phyloP scores from a whole-genome alignment of 2,113 vertebrate genomes.

The Alosa alosa region DNA sequence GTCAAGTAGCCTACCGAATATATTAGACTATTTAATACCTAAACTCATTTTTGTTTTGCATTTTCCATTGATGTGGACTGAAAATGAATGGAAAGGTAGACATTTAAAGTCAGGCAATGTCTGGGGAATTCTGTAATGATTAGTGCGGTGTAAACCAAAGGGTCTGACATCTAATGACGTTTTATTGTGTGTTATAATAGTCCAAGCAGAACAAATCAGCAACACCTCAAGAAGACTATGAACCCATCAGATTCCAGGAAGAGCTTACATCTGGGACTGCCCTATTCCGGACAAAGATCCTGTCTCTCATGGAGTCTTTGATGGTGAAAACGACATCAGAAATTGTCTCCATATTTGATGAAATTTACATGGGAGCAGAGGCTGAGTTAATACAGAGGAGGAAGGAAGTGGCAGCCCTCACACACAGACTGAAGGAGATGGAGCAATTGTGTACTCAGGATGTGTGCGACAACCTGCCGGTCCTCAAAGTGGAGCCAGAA shows the following conservation, averaged over 20 bases:
- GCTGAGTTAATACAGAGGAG: slow-evolving; percentile 42
- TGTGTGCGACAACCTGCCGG: not conserved
- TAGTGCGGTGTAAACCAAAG: no score
- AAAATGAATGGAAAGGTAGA: no score
- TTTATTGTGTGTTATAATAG: not conserved
- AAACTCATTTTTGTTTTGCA: no score
- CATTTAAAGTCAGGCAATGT: no score
- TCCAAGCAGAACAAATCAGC: not conserved
- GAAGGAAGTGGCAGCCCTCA: slow-evolving; percentile 41
- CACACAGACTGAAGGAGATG: slow-evolving; percentile 35
- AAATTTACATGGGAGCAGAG: slow-evolving; percentile 42
- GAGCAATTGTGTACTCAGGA: slow-evolving; percentile 23
- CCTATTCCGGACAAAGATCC: slow-evolving; percentile 38
- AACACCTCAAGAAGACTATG: not conserved
- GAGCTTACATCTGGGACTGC: slow-evolving; percentile 37
- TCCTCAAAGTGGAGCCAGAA: not conserved
- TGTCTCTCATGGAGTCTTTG: slow-evolving; percentile 36
- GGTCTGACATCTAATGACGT: not conserved
- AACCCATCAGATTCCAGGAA: not conserved
- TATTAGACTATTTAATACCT: no score
- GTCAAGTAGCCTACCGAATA: no score
- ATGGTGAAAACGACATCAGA: slow-evolving; percentile 39
- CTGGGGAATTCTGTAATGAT: no score
- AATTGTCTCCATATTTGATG: slow-evolving; percentile 42
- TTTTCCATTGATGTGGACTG: no score